These are phyloP conservation scores for Umimayanthus kanabou DNA, from an alignment of 92 coral and sea anemone species.

Conservation along the genomic window DNA sequence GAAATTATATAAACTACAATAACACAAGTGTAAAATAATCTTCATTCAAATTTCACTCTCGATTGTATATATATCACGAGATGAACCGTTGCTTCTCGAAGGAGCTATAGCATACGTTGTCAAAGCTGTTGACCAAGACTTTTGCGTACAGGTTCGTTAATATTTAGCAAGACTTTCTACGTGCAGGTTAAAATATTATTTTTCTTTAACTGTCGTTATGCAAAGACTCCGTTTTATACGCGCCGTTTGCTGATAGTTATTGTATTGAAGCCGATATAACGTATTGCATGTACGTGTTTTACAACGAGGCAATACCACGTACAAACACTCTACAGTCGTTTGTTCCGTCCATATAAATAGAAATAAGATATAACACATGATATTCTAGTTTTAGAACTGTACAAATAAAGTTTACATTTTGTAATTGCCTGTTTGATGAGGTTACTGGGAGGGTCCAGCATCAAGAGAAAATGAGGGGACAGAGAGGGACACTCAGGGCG, in stretches of 20 bases:
- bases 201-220: not conserved
- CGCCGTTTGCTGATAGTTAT: constrained; percentile 9
- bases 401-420: constrained; percentile 75
- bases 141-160: not conserved
- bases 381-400: constrained; percentile 70
- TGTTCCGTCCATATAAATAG: constrained; percentile 47
- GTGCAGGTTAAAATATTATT: not conserved
- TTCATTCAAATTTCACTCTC: not conserved
- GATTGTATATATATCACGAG: not conserved
- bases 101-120: not conserved
- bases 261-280: not conserved
- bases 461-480: too few relatives aligned
- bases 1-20: not conserved
- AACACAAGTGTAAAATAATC: not conserved
- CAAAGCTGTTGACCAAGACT: not conserved
- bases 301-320: constrained; percentile 3
- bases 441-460: not conserved
- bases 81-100: not conserved
- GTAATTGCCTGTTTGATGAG: constrained; percentile 17
- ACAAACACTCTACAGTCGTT: constrained; percentile 1
- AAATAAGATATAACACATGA: constrained; percentile 54
- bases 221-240: not conserved
- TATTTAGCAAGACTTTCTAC: not conserved
- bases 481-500: too few relatives aligned
- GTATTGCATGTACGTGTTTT: not conserved